Evolutionary conservation across 2,797 vertebrate genomes (phyloP).

Genomic region (Margarornis squamiger): DNA sequence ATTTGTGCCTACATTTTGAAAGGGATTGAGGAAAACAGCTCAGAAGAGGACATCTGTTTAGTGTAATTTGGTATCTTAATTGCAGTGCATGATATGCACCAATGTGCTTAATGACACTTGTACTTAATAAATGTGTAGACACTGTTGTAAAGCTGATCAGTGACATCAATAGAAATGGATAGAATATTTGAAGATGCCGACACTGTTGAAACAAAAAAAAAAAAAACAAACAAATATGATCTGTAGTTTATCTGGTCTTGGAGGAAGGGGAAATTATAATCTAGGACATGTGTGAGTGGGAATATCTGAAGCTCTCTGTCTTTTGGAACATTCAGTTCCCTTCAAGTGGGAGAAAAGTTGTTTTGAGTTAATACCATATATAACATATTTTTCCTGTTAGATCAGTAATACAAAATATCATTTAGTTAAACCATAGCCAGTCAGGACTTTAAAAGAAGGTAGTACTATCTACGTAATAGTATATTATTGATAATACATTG

Average conservation of each 20-base stretch:
- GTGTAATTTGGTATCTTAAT: background rate
- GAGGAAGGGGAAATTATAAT: background rate
- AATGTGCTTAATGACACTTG: background rate
- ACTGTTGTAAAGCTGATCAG: constrained; percentile 54
- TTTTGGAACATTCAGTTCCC: background rate
- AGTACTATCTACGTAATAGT: background rate
- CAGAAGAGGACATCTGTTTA: background rate
- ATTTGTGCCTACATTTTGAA: background rate
- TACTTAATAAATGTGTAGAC: constrained; percentile 48
- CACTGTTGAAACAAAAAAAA: background rate
- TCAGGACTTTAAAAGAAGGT: background rate
- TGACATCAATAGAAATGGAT: background rate
- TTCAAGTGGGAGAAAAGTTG: background rate
- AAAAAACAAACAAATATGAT: background rate
- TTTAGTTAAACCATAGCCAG: background rate
- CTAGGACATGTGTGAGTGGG: background rate
- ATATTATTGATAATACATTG: background rate
- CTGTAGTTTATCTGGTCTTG: background rate
- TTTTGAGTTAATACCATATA: background rate
- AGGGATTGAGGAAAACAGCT: background rate
- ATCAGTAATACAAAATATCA: background rate
- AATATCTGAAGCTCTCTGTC: background rate
- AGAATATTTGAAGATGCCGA: background rate
- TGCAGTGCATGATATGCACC: background rate
- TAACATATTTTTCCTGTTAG: background rate